These are phyloP conservation scores for Eumaeus atala DNA, from an alignment of 1,140 invertebrate genomes.

Conservation along the genomic window DNA sequence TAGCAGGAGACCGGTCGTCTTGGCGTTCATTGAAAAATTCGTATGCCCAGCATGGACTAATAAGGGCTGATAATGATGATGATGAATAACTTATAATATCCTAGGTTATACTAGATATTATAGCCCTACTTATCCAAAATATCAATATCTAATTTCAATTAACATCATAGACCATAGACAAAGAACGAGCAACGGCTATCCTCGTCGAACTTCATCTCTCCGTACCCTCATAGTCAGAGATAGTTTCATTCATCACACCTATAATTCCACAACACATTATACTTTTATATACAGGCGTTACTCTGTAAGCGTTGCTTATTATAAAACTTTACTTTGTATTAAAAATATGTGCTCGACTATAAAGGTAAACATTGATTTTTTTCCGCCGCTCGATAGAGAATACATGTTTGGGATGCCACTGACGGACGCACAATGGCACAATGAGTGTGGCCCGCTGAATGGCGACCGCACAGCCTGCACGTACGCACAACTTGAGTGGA, in stretches of 20 bases:
- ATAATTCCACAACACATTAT: slow-evolving; percentile 56
- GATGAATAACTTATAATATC: too few species aligned
- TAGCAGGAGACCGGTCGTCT: too few species aligned
- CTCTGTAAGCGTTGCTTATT: slow-evolving; percentile 69
- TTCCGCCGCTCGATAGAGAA: slow-evolving; percentile 54
- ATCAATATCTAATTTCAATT: too few species aligned
- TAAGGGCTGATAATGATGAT: too few species aligned
- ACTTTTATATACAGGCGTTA: slow-evolving; percentile 65
- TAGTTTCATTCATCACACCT: slow-evolving; percentile 57
- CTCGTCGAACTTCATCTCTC: slow-evolving; percentile 25
- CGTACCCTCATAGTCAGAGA: slow-evolving; percentile 17
- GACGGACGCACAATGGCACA: slow-evolving; percentile 61
- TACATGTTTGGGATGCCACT: slow-evolving; percentile 63
- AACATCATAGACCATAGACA: too few species aligned
- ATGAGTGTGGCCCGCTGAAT: slow-evolving; percentile 56
- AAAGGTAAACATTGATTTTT: slow-evolving; percentile 73
- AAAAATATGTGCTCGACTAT: slow-evolving; percentile 70
- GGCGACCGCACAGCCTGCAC: slow-evolving; percentile 62
- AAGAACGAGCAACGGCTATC: too few species aligned
- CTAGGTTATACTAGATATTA: too few species aligned
- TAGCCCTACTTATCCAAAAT: too few species aligned
- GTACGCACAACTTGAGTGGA: slow-evolving; percentile 34
- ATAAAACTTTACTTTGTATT: slow-evolving; percentile 67
- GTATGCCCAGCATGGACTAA: too few species aligned
- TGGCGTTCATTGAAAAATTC: too few species aligned